These are phyloP conservation scores for Thalassoma bifasciatum DNA, from an alignment of 2,113 vertebrate species.

Conservation along the genomic window DNA sequence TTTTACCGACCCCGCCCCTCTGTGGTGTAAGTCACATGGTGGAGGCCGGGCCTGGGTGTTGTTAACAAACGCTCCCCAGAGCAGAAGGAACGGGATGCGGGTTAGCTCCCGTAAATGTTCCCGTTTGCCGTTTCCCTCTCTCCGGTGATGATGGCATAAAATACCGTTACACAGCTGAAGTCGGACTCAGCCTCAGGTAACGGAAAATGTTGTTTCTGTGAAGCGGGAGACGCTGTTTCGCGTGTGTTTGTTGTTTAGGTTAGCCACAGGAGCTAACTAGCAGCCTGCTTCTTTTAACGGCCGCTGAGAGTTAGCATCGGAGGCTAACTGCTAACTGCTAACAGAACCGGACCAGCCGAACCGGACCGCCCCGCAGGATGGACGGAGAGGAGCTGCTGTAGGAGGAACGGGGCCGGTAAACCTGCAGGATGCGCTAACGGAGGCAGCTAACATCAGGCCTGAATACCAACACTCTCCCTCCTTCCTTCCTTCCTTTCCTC, in stretches of 20 bases:
- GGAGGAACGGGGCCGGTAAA: background rate
- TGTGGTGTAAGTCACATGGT: constrained; percentile 27
- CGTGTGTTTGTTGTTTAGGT: constrained; percentile 32
- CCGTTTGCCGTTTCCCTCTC: background rate
- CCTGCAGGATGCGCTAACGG: constrained; percentile 4
- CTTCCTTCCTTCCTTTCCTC: no score
- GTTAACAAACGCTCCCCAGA: constrained; percentile 33
- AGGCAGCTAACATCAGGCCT: constrained; percentile 52
- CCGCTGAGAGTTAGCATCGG: constrained; percentile 5
- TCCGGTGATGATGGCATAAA: background rate
- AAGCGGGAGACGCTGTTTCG: constrained; percentile 12
- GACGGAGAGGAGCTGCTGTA: background rate
- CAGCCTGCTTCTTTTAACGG: background rate
- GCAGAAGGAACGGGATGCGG: constrained; percentile 35
- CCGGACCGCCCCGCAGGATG: background rate
- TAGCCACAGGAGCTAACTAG: constrained; percentile 40
- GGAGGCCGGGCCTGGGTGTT: accelerated
- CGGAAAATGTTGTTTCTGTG: background rate
- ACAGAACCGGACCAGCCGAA: background rate
- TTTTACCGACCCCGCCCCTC: constrained; percentile 20
- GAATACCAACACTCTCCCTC: constrained; percentile 18
- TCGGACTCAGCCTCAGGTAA: background rate
- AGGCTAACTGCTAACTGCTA: constrained; percentile 9
- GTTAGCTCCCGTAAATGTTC: constrained; percentile 3
- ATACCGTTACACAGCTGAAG: background rate